Percentiles rank a stretch among this genome's conserved stretches.
phyloP scores from a whole-genome alignment of 1,140 invertebrate genomes.

The Rhagoletis zephyria region DNA sequence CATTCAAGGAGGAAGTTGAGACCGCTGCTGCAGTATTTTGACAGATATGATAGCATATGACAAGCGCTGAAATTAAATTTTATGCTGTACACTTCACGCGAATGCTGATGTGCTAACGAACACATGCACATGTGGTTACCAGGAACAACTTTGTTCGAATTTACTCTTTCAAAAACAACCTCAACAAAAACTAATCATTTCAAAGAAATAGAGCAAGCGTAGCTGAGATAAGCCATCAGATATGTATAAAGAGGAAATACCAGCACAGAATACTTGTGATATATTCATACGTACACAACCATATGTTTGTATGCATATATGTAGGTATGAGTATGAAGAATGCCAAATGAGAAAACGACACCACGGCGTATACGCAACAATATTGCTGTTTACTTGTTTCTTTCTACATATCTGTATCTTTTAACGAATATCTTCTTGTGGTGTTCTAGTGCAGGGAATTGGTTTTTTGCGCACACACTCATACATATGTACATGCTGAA shows the following conservation, averaged over 20 bases:
- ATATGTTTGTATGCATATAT: not conserved
- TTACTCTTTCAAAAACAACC: not conserved
- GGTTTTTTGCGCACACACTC: not conserved
- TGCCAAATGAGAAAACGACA: not conserved
- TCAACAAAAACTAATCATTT: not conserved
- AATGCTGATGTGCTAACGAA: too few relatives aligned
- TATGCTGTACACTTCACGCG: too few relatives aligned
- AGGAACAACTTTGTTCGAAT: too few relatives aligned
- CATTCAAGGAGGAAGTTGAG: not conserved
- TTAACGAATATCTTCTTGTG: too few relatives aligned
- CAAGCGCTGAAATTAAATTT: too few relatives aligned
- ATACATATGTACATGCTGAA: not conserved
- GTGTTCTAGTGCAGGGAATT: not conserved
- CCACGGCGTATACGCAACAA: conserved; percentile 22
- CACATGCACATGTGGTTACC: too few relatives aligned
- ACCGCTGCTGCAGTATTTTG: not conserved
- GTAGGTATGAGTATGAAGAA: not conserved
- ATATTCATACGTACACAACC: not conserved
- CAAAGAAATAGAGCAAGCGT: not conserved
- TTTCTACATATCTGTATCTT: not conserved
- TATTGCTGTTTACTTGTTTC: not conserved
- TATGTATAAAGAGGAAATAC: too few relatives aligned
- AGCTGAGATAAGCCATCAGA: not conserved
- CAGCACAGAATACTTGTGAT: not conserved
- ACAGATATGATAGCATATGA: too few relatives aligned